phyloP scores from a whole-genome alignment of 2,113 vertebrate genomes.

The Phasianus colchicus region DNA sequence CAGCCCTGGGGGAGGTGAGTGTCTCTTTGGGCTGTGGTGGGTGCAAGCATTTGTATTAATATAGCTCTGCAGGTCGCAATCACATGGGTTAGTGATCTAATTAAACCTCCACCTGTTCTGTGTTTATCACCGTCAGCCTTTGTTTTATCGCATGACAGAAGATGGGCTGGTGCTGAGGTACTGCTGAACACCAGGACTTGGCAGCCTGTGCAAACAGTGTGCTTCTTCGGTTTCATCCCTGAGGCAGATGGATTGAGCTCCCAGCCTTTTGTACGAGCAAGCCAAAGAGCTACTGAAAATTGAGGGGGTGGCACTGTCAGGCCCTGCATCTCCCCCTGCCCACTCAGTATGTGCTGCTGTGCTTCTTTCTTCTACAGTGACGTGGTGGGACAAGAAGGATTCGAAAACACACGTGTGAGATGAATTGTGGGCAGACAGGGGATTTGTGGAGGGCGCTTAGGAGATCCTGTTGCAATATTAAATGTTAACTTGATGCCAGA shows the following conservation, averaged over 20 bases:
- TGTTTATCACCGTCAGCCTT: conserved; percentile 30
- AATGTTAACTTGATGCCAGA: neutral
- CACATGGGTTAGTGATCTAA: neutral
- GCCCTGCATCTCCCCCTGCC: neutral
- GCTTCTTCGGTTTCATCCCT: conserved; percentile 48
- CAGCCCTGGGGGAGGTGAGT: neutral
- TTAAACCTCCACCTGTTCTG: conserved; percentile 64
- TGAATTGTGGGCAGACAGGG: neutral
- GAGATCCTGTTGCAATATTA: neutral
- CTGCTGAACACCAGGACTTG: neutral
- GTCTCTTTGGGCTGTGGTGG: neutral
- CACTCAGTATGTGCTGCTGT: neutral
- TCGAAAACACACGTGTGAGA: fast-evolving
- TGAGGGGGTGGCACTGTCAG: neutral
- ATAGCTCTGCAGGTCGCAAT: neutral
- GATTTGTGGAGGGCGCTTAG: neutral
- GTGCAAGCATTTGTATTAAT: neutral
- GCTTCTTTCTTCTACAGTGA: neutral
- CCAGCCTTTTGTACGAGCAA: fast-evolving
- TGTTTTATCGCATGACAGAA: conserved; percentile 15
- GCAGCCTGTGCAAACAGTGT: conserved; percentile 16
- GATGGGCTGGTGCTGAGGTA: neutral
- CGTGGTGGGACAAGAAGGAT: neutral
- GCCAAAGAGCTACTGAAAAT: neutral
- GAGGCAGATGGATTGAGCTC: neutral